Conservation (phyloP, 2,888 invertebrate genomes). For the Holacanthella duospinosa region DNA sequence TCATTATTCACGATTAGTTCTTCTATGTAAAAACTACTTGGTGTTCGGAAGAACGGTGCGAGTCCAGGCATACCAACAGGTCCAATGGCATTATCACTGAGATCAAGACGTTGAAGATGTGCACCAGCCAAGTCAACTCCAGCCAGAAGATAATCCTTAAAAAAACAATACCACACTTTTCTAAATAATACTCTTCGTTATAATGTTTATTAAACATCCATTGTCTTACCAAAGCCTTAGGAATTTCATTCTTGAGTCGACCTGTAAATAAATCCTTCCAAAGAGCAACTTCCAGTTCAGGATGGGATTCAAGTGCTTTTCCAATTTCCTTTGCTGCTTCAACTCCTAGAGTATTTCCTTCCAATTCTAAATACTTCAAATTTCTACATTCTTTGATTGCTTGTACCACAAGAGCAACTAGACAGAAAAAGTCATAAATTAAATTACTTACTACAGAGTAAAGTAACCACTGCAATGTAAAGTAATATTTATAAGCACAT, state of each 20-base stretch:
- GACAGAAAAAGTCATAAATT: no score
- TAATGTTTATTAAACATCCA: no score
- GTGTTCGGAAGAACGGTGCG: conserved; percentile 67
- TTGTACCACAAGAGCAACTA: conserved; percentile 62
- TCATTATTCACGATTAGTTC: conserved; percentile 84
- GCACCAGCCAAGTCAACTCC: conserved; percentile 73
- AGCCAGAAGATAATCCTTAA: conserved; percentile 61
- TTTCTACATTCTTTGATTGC: conserved; percentile 60
- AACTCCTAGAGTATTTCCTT: conserved; percentile 87
- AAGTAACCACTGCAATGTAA: no score
- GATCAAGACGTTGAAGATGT: conserved; percentile 68
- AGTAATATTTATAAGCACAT: no score
- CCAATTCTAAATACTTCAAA: conserved; percentile 65
- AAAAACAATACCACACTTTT: no score
- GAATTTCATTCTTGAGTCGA: conserved; percentile 88
- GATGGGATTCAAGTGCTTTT: conserved; percentile 63
- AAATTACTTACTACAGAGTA: no score
- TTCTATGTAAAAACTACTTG: conserved; percentile 71
- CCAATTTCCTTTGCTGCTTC: conserved; percentile 77
- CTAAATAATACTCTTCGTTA: no score
- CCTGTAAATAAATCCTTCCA: conserved; percentile 98
- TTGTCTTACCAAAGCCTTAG: conserved; percentile 73
- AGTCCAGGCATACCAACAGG: conserved; percentile 87
- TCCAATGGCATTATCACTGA: conserved; percentile 95
- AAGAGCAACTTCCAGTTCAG: conserved; percentile 63